These are phyloP conservation scores for Adelosebastes latens DNA, from an alignment of 2,797 vertebrate genomes.

Conservation along the genomic window DNA sequence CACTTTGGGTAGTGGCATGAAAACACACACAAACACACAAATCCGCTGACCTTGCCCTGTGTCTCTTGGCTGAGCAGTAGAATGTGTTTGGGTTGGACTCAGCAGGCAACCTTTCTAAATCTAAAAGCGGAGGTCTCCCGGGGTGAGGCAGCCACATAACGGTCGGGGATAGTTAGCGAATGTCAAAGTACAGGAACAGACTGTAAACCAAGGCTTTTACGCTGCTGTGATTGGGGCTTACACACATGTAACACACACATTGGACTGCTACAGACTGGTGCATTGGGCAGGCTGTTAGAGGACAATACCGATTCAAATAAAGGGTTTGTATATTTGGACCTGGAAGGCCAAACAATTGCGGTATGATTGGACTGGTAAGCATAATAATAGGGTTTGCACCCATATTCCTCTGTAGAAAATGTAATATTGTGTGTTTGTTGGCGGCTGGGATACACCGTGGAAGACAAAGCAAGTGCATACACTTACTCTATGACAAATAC, in stretches of 20 bases:
- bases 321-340: constrained; percentile 21
- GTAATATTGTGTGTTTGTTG: constrained; percentile 29
- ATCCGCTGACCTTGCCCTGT: constrained; percentile 55
- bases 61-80: constrained; percentile 54
- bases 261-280: neutral
- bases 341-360: constrained; percentile 30
- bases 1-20: constrained; percentile 32
- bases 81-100: constrained; percentile 68
- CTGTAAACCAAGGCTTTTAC: constrained; percentile 36
- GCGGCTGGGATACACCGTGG: neutral
- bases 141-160: constrained; percentile 63
- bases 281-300: neutral
- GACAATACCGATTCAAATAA: constrained; percentile 27
- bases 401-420: constrained; percentile 17
- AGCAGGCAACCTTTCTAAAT: constrained; percentile 63
- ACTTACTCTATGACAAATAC: constrained; percentile 13
- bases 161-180: constrained; percentile 56
- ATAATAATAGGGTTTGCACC: constrained; percentile 43
- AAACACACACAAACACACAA: constrained; percentile 38
- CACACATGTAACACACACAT: neutral
- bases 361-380: constrained; percentile 22
- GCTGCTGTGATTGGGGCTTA: constrained; percentile 19
- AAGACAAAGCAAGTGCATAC: neutral
- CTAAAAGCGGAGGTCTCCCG: constrained; percentile 67
- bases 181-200: constrained; percentile 58